These are phyloP conservation scores for Aldabrachelys gigantea DNA, from an alignment of 2,113 vertebrate genomes.

Conservation along the genomic window DNA sequence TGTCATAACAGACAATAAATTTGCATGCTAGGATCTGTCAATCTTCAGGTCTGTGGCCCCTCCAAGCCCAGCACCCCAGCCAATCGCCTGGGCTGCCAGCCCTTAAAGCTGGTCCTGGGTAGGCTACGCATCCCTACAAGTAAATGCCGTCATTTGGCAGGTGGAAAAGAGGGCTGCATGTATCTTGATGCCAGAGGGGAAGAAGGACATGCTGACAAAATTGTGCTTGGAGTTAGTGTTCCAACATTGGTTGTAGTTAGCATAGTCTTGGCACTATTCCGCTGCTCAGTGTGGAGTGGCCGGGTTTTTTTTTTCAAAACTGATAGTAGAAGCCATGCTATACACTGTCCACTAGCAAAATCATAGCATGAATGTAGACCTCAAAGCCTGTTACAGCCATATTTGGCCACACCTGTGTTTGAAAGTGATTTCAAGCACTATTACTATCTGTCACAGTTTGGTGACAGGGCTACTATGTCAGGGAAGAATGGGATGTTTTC, in stretches of 20 bases:
- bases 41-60: no score
- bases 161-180: neutral
- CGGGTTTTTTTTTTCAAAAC: neutral
- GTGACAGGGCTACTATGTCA: constrained; percentile 60
- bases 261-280: neutral
- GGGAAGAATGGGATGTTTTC: constrained; percentile 58
- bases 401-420: neutral
- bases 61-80: no score
- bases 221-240: neutral
- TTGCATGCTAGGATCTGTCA: no score
- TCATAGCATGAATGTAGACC: neutral
- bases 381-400: neutral
- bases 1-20: no score
- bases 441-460: constrained; percentile 22
- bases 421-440: constrained; percentile 40
- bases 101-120: neutral
- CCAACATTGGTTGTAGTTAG: neutral
- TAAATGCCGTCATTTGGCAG: neutral
- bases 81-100: no score
- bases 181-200: neutral
- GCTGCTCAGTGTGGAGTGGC: neutral
- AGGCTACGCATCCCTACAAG: neutral
- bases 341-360: neutral
- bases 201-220: neutral
- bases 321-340: neutral